Percentiles rank a stretch among this genome's conserved stretches.
These are phyloP conservation scores for Gymnodraco acuticeps DNA, from an alignment of 2,797 vertebrate species.

Conservation along the genomic window DNA sequence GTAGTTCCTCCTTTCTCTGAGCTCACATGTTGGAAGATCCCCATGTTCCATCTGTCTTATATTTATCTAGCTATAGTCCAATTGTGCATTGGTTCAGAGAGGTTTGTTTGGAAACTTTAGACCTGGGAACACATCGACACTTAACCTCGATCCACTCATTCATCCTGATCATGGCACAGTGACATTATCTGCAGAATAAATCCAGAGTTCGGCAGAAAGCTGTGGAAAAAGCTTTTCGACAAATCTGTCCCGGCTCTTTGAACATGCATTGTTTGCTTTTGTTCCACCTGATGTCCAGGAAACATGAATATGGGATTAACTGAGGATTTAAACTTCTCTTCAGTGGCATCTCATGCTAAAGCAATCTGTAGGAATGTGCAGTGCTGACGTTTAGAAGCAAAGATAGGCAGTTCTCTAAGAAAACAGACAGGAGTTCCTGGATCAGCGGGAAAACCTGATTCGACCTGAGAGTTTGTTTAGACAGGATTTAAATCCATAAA, in stretches of 20 bases:
- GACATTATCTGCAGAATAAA: background rate
- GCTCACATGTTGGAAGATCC: too few relatives aligned
- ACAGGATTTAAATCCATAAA: too few relatives aligned
- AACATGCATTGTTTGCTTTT: constrained; percentile 24
- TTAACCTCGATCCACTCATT: background rate
- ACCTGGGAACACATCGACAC: background rate
- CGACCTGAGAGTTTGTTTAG: background rate
- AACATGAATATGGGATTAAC: constrained; percentile 27
- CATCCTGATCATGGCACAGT: background rate
- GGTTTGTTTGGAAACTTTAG: background rate
- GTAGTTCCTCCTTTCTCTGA: too few relatives aligned
- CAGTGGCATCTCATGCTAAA: constrained; percentile 13
- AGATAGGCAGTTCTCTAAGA: background rate
- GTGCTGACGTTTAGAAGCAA: background rate
- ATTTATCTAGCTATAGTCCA: background rate
- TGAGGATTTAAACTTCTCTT: constrained; percentile 1
- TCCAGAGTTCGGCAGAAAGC: background rate
- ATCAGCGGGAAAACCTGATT: background rate
- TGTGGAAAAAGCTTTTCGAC: constrained; percentile 6
- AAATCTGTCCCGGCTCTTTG: constrained; percentile 9
- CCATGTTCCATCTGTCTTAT: too few relatives aligned
- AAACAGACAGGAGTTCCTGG: background rate
- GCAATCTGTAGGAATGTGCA: constrained; percentile 14
- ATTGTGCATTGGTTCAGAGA: background rate
- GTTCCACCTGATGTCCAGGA: constrained; percentile 20